These are phyloP conservation scores for Sicus ferrugineus DNA, from an alignment of 2,888 invertebrate genomes.

Conservation along the genomic window DNA sequence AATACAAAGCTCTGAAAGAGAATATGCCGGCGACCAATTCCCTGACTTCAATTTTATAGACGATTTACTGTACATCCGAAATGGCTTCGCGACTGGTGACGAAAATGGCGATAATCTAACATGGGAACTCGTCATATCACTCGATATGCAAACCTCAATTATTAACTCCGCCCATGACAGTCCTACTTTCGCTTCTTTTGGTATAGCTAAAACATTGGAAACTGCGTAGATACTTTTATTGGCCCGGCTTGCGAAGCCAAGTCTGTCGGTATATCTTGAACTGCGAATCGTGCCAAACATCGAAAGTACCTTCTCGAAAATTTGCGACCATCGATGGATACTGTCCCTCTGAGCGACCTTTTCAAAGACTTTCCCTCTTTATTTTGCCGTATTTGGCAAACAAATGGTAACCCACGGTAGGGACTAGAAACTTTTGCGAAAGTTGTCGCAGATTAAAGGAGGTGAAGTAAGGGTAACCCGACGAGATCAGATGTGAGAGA, in stretches of 20 bases:
- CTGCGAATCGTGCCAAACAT: not conserved
- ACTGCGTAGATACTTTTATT: slow-evolving; percentile 18
- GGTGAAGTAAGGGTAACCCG: not conserved
- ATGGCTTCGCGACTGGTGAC: not conserved
- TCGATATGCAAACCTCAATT: not conserved
- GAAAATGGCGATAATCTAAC: not conserved
- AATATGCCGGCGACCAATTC: not conserved
- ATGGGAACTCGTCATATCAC: slow-evolving; percentile 15
- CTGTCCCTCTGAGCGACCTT: slow-evolving; percentile 9
- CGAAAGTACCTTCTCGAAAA: not conserved
- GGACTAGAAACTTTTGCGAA: not conserved
- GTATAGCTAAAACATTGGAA: slow-evolving; percentile 24
- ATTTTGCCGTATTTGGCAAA: not conserved
- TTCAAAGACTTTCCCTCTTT: slow-evolving; percentile 3
- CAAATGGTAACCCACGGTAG: too few relatives aligned
- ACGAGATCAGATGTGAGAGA: too few relatives aligned
- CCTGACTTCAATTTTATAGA: not conserved
- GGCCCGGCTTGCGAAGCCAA: slow-evolving; percentile 10
- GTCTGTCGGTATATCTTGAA: too few relatives aligned
- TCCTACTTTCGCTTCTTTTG: slow-evolving; percentile 12
- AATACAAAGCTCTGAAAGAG: not conserved
- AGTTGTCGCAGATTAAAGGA: not conserved
- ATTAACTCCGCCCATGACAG: slow-evolving; percentile 11
- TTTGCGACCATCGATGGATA: not conserved
- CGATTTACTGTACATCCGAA: slow-evolving; percentile 7